Evolutionary conservation across 1,140 invertebrate species (phyloP), one percentile per base, ranked within the genome.

Genomic region (Whitmania pigra): DNA sequence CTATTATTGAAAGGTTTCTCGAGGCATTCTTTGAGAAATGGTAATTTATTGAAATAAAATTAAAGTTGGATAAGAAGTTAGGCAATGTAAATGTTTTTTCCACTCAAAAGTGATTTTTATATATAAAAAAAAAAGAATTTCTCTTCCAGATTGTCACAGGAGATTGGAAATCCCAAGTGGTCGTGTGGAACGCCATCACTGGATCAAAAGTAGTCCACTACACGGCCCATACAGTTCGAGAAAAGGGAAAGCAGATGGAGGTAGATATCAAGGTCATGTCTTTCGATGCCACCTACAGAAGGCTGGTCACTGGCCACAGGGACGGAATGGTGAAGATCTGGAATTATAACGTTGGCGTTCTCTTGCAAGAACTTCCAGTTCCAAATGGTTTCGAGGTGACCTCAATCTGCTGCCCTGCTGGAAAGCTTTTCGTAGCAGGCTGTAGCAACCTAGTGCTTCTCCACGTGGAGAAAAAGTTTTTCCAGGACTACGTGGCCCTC

Each of bases 221-320:
- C 71, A 72, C 71, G 6, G 71, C 57, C 18, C 67, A 72, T 43
- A 67, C 60, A 20, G 25, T 22, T n/a, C 31, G 36, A n/a, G 60
- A 67, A 29, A 67, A 67, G 31, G 71, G 60, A 0, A 15, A 29
- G n/a, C 66, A 57, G 63, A 54, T 72, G 22, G 71, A 72, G 80
- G 85, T 89, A 36, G 87, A 89, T 80, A 88, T 90, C 43, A 89
- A 88, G 0, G 87, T 87, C 0, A 88, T 87, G 5, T 86, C 85
- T 75, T 89, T 90, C 78, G 87, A 89, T 80, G 85, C 86, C 1
- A 84, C 86, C 0, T 81, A 86, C 73, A 87, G 88, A 76, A 82
- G 87, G 67, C 82, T 90, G 15, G 75, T 89, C 0, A 89, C 88
- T 0, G 88, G 87, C 0, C 87, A 86, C 0, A 83, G 85, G 66